phyloP scores from a whole-genome alignment of 1,140 invertebrate genomes.

The Lysiphlebus fabarum region DNA sequence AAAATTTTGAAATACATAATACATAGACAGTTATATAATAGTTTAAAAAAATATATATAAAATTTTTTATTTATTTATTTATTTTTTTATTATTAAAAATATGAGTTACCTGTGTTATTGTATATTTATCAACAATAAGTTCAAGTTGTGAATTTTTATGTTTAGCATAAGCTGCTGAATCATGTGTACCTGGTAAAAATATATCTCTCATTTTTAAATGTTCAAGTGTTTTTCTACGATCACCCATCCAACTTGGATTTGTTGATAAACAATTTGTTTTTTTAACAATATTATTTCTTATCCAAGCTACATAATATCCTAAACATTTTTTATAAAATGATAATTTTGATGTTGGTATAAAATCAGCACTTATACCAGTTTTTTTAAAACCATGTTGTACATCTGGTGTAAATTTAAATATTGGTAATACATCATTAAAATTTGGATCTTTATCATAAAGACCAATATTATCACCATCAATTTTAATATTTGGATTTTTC shows the following conservation, averaged over 20 bases:
- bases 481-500: slow-evolving; percentile 33
- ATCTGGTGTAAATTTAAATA: slow-evolving; percentile 29
- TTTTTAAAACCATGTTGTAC: slow-evolving; percentile 29
- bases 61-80: too few species aligned
- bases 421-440: slow-evolving; percentile 17
- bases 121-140: slow-evolving; percentile 51
- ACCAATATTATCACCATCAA: slow-evolving; percentile 32
- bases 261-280: slow-evolving; percentile 53
- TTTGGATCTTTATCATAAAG: slow-evolving; percentile 29
- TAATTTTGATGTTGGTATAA: slow-evolving; percentile 31
- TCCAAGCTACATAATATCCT: slow-evolving; percentile 34
- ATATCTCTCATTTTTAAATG: slow-evolving; percentile 52
- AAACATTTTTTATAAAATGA: slow-evolving; percentile 33
- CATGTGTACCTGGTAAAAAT: slow-evolving; percentile 64
- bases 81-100: background rate
- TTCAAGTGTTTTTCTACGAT: slow-evolving; percentile 47
- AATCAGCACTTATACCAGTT: slow-evolving; percentile 33
- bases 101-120: slow-evolving; percentile 55
- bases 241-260: slow-evolving; percentile 62
- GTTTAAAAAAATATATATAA: too few species aligned
- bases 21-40: too few species aligned
- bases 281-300: slow-evolving; percentile 33
- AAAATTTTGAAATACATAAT: too few species aligned
- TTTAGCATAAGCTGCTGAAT: slow-evolving; percentile 60
- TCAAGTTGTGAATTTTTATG: slow-evolving; percentile 44